phyloP scores from a whole-genome alignment of 2,113 vertebrate species.

The Sakesphorus luctuosus region DNA sequence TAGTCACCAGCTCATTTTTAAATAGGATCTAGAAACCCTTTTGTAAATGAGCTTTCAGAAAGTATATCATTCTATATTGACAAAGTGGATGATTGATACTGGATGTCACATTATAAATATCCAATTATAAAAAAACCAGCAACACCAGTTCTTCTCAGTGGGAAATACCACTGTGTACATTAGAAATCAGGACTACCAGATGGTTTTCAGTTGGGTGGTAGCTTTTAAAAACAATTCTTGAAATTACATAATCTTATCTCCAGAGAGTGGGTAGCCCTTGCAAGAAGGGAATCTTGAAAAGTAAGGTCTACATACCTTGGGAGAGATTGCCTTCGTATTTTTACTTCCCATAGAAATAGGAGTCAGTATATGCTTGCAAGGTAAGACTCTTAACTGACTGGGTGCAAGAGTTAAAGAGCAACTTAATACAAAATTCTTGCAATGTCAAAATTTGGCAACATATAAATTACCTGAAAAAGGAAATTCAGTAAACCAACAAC shows the following conservation, averaged over 20 bases:
- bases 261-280: background rate
- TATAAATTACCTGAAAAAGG: background rate
- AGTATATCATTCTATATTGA: background rate
- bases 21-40: background rate
- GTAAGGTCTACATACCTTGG: background rate
- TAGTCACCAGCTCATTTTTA: background rate
- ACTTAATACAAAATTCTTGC: background rate
- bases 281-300: background rate
- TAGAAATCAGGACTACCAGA: background rate
- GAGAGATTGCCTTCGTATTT: background rate
- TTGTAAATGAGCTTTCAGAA: background rate
- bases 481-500: background rate
- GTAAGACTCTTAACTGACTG: background rate
- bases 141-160: background rate
- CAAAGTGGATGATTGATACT: background rate
- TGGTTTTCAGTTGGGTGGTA: background rate
- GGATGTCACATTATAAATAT: background rate
- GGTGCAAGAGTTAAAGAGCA: background rate
- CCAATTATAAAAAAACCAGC: background rate
- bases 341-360: background rate
- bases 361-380: background rate
- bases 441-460: background rate
- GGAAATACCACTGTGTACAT: background rate
- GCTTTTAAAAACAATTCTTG: constrained; percentile 3
- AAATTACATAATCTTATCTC: constrained; percentile 20